A percentile compares a stretch with the other conserved stretches of the same genome.
These are phyloP conservation scores for Nemopilema nomurai DNA, from an alignment of 30 jellyfish, hydroid and myxozoan genomes.

Conservation along the genomic window DNA sequence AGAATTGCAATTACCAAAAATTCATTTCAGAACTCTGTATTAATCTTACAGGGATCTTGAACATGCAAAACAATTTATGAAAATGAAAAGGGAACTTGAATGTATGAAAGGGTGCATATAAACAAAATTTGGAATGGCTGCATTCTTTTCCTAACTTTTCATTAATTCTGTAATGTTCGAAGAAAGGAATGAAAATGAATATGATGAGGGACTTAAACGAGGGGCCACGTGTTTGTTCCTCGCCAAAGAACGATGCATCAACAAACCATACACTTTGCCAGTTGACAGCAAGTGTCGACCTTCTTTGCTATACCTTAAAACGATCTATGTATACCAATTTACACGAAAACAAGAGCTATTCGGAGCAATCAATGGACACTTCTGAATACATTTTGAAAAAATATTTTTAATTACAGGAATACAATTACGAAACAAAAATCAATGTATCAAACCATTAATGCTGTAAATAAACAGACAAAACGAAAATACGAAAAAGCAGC, in stretches of 20 bases:
- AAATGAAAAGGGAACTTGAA: too few species aligned
- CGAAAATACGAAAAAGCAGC: neutral
- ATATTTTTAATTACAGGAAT: neutral
- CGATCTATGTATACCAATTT: neutral
- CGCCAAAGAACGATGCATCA: neutral
- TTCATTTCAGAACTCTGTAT: neutral
- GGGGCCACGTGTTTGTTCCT: neutral
- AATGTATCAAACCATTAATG: conserved; percentile 31
- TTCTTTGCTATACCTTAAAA: too few species aligned
- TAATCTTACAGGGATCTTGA: neutral
- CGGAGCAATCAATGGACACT: neutral
- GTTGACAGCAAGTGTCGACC: neutral
- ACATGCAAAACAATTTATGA: neutral
- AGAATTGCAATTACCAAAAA: neutral
- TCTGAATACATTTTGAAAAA: neutral
- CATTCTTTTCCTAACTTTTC: too few species aligned
- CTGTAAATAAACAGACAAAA: neutral
- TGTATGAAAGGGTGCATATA: too few species aligned
- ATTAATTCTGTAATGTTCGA: too few species aligned
- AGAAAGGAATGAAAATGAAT: too few species aligned
- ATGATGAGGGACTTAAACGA: too few species aligned
- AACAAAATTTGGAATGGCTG: too few species aligned
- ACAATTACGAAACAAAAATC: conserved; percentile 22
- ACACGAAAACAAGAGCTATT: neutral
- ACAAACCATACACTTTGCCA: neutral